phyloP scores from a whole-genome alignment of 1,140 invertebrate genomes.

The Dysdera silvatica region DNA sequence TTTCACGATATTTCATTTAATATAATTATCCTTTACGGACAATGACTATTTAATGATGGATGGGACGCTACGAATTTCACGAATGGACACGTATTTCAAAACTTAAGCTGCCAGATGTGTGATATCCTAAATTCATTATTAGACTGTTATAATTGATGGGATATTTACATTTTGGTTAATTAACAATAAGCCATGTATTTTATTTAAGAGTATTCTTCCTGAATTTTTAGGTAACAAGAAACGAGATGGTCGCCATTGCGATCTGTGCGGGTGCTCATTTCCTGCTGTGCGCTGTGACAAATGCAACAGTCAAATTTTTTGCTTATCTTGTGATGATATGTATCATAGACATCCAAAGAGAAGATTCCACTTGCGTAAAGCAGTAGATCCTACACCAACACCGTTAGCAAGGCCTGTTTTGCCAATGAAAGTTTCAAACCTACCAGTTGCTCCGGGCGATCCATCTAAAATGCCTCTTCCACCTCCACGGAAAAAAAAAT shows the following conservation, averaged over 20 bases:
- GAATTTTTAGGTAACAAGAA: no score
- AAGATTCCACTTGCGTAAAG: conserved; percentile 64
- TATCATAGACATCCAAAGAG: conserved; percentile 86
- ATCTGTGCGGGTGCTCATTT: conserved; percentile 68
- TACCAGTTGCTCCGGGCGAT: conserved; percentile 43
- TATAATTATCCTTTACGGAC: no score
- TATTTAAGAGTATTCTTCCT: no score
- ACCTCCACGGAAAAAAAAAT: conserved; percentile 64
- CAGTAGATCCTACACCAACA: conserved; percentile 24
- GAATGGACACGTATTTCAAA: no score
- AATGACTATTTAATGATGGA: no score
- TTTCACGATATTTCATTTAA: no score
- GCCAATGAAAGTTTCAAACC: conserved; percentile 8
- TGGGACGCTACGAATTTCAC: no score
- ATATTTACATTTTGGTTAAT: no score
- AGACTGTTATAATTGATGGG: no score
- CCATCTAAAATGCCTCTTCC: conserved; percentile 60
- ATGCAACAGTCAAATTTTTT: conserved; percentile 65
- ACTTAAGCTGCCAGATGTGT: no score
- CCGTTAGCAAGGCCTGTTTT: conserved; percentile 5
- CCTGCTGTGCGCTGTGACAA: conserved; percentile 67
- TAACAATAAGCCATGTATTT: no score
- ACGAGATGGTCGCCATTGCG: conserved; percentile 49
- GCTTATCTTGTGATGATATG: conserved; percentile 76
- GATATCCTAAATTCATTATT: no score